A percentile compares a stretch with the other conserved stretches of the same genome.
These are phyloP conservation scores for Hyles vespertilio DNA, from an alignment of 1,140 invertebrate genomes.

Conservation along the genomic window DNA sequence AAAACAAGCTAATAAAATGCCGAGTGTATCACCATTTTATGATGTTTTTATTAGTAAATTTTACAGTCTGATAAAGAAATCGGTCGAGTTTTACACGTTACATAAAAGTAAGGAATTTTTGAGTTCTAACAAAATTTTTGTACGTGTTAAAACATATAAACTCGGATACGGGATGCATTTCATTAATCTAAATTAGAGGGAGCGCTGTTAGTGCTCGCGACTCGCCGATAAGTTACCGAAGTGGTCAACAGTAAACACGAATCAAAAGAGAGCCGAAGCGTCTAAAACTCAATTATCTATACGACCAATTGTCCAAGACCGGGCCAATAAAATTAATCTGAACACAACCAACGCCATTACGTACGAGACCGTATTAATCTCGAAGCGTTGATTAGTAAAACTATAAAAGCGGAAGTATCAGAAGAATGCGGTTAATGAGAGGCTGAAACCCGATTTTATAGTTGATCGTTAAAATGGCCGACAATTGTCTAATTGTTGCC, in stretches of 20 bases:
- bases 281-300: constrained; percentile 51
- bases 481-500: constrained; percentile 73
- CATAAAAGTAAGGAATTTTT: constrained; percentile 2
- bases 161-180: constrained; percentile 15
- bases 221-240: constrained; percentile 32
- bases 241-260: constrained; percentile 46
- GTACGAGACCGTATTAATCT: constrained; percentile 66
- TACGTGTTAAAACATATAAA: constrained; percentile 4
- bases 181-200: constrained; percentile 45
- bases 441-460: constrained; percentile 68
- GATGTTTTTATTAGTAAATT: constrained; percentile 18
- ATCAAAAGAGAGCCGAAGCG: constrained; percentile 33
- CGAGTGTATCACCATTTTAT: constrained; percentile 14
- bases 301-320: constrained; percentile 40
- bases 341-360: constrained; percentile 64
- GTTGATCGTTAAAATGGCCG: constrained; percentile 67
- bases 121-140: background rate
- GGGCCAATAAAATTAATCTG: constrained; percentile 63
- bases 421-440: constrained; percentile 73
- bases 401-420: constrained; percentile 75
- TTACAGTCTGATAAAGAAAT: constrained; percentile 12
- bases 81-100: constrained; percentile 7
- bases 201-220: constrained; percentile 15
- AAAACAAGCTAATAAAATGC: constrained; percentile 9
- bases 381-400: constrained; percentile 72